Evolutionary conservation across 1,140 invertebrate genomes (phyloP), one percentile per base, ranked within the genome.

Genomic region (Cephus cinctus): DNA sequence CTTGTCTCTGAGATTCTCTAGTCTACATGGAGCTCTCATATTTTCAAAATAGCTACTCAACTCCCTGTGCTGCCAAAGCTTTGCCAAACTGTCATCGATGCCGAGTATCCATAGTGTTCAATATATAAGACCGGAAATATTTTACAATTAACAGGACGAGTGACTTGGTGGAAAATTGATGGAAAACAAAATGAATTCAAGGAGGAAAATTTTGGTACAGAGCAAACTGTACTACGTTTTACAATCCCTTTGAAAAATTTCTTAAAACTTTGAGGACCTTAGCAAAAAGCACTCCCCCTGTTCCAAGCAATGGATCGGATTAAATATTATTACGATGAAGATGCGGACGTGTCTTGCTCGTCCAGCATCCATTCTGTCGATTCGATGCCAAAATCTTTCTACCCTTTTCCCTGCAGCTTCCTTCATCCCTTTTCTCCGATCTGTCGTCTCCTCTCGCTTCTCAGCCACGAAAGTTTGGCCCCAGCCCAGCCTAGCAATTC

Each of bases 281-380:
- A n/a, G n/a, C n/a, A n/a, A n/a, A n/a, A n/a, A n/a, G n/a, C n/a
- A n/a, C n/a, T n/a, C n/a, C n/a, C n/a, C n/a, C 44, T 56, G 53
- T 56, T 47, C 49, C 43, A 27, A 38, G 38, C 44, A 56, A 56
- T 56, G 53, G 49, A 56, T 56, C 53, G 41, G 53, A 56, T 56
- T 56, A 56, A 56, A 56, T 56, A 56, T 51, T 56, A 56, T 56
- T 51, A 56, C 52, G 48, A 56, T 59, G 61, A 65, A 54, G 65
- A 71, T 67, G 56, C 63, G 66, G 57, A 65, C 61, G 61, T 64
- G 63, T 69, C 67, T 54, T 57, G 49, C 49, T 39, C 48, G 31
- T 20, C 20, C 32, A 19, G 30, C 25, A 18, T 39, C 35, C 25
- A 8, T 30, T 18, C 40, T 46, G 41, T 55, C 39, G n/a, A n/a